phyloP scores from a whole-genome alignment of 1,140 invertebrate genomes.

The Bombus pyrosoma region DNA sequence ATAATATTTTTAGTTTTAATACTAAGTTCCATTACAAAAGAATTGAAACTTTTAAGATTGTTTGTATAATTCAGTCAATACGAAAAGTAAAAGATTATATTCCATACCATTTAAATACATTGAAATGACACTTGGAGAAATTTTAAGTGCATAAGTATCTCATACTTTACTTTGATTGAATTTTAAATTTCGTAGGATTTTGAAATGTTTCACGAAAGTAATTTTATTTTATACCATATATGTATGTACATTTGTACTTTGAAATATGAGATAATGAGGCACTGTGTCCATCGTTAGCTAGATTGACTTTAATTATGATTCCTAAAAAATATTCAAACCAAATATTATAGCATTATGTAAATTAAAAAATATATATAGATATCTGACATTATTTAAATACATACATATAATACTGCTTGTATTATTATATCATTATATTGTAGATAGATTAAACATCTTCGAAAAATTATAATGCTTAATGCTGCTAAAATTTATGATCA shows the following conservation, averaged over 20 bases:
- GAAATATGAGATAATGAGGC: conserved; percentile 51
- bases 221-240: conserved; percentile 21
- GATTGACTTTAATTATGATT: conserved; percentile 1
- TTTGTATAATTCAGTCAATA: background rate
- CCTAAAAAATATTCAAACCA: background rate
- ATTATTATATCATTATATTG: background rate
- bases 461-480: conserved; percentile 18
- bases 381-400: background rate
- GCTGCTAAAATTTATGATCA: background rate
- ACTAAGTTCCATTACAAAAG: background rate
- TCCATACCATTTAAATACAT: background rate
- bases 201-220: background rate
- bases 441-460: background rate
- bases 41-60: conserved; percentile 1
- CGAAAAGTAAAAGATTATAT: background rate
- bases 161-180: conserved; percentile 20
- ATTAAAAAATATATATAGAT: conserved; percentile 1
- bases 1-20: conserved; percentile 35
- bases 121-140: background rate
- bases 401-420: background rate
- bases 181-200: conserved; percentile 13
- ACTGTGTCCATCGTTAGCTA: conserved; percentile 34
- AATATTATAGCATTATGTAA: background rate
- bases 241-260: conserved; percentile 48
- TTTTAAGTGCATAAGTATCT: conserved; percentile 34